phyloP scores from a whole-genome alignment of 2,113 vertebrate species.

The Alosa alosa region DNA sequence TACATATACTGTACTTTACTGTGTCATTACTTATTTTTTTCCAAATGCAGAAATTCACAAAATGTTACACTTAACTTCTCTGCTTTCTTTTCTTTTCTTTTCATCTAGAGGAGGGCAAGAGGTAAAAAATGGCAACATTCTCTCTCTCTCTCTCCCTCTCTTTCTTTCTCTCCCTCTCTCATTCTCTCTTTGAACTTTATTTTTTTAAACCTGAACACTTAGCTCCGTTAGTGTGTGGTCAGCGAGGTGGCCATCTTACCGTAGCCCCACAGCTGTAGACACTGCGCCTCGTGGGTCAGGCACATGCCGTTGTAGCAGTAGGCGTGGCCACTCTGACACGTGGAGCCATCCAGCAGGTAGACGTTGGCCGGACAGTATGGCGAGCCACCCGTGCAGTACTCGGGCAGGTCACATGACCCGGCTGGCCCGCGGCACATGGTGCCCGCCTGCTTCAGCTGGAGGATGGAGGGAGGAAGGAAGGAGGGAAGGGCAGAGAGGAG shows the following conservation, averaged over 20 bases:
- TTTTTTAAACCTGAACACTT: not conserved
- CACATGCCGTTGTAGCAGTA: constrained; percentile 91
- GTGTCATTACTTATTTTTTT: not conserved
- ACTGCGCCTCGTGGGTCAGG: constrained; percentile 88
- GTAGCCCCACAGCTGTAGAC: constrained; percentile 89
- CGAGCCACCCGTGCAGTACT: constrained; percentile 86
- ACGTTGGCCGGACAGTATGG: constrained; percentile 86
- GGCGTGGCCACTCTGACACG: constrained; percentile 75
- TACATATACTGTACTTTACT: not conserved
- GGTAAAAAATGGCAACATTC: not conserved
- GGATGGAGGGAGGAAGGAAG: not conserved
- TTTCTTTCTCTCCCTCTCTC: not conserved
- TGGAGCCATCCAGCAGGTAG: constrained; percentile 84
- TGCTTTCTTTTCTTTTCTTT: not conserved
- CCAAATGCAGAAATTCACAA: too few relatives aligned
- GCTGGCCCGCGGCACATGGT: constrained; percentile 79
- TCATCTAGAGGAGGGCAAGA: not conserved
- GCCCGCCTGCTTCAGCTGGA: constrained; percentile 82
- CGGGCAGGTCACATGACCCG: constrained; percentile 87
- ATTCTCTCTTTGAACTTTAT: not conserved
- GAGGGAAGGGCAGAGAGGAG: not conserved
- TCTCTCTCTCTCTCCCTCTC: too few relatives aligned
- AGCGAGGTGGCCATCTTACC: constrained; percentile 65
- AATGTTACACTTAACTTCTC: not conserved
- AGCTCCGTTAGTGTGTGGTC: not conserved